A percentile compares a stretch with the other conserved stretches of the same genome.
phyloP scores from a whole-genome alignment of 2,888 invertebrate species.

The Brenthis ino region DNA sequence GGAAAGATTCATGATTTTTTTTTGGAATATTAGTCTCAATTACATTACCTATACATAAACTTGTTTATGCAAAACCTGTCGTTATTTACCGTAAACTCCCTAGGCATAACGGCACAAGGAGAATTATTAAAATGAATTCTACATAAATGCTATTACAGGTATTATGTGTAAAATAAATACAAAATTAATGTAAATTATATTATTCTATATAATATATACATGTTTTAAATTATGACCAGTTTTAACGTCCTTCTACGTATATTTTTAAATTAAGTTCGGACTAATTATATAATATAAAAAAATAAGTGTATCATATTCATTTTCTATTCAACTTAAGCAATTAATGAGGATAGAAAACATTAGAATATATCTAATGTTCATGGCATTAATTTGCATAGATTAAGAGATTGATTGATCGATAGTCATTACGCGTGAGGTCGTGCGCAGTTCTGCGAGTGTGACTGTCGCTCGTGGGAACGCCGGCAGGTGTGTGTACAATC shows the following conservation, averaged over 20 bases:
- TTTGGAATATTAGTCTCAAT: conserved; percentile 26
- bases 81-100: conserved; percentile 40
- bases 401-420: conserved; percentile 37
- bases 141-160: conserved; percentile 11
- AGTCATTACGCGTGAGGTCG: conserved; percentile 38
- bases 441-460: conserved; percentile 22
- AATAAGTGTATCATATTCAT: conserved; percentile 1
- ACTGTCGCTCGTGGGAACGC: conserved; percentile 60
- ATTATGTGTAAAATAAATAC: conserved; percentile 14
- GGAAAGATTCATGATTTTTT: conserved; percentile 19
- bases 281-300: neutral
- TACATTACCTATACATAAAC: conserved; percentile 28
- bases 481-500: conserved; percentile 57
- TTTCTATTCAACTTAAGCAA: conserved; percentile 33
- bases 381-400: conserved; percentile 37
- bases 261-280: neutral
- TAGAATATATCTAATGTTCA: conserved; percentile 31
- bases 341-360: conserved; percentile 35
- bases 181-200: neutral
- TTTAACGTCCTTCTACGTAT: neutral
- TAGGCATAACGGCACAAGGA: conserved; percentile 40
- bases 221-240: neutral
- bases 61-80: conserved; percentile 42
- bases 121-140: conserved; percentile 30
- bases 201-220: too few species aligned